Evolutionary conservation across 2,888 invertebrate species (phyloP).

Genomic region (Agrochola circellaris): DNA sequence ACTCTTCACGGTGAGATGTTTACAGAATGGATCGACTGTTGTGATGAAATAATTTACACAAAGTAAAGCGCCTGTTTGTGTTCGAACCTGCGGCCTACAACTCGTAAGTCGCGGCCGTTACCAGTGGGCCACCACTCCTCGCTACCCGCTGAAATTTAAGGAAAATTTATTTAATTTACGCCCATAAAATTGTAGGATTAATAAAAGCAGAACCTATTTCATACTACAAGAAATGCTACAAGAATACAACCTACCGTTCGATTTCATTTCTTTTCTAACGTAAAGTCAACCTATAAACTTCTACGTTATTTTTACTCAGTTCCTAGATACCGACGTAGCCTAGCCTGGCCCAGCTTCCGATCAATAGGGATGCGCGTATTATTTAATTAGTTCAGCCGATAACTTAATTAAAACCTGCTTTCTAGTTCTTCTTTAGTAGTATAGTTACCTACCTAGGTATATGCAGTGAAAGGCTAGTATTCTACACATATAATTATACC

Average conservation of each 20-base stretch:
- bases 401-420: constrained; percentile 37
- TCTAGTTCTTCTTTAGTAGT: constrained; percentile 28
- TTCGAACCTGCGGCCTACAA: too few relatives aligned
- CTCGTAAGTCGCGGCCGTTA: too few relatives aligned
- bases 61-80: too few relatives aligned
- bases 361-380: not conserved
- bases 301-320: not conserved
- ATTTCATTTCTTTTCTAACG: too few relatives aligned
- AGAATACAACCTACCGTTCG: not conserved
- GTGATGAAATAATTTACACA: too few relatives aligned
- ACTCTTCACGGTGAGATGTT: too few relatives aligned
- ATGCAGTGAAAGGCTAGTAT: not conserved
- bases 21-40: too few relatives aligned
- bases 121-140: too few relatives aligned
- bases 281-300: not conserved
- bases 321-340: not conserved
- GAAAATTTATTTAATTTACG: too few relatives aligned
- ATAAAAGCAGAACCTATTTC: too few relatives aligned
- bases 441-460: not conserved
- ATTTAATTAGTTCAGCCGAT: constrained; percentile 37
- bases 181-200: too few relatives aligned
- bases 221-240: not conserved
- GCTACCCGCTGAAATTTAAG: too few relatives aligned
- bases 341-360: not conserved
- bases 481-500: not conserved